A percentile compares a stretch with the other conserved stretches of the same genome.
Evolutionary conservation across 2,797 vertebrate genomes (phyloP).

Genomic region (Tapirus indicus): DNA sequence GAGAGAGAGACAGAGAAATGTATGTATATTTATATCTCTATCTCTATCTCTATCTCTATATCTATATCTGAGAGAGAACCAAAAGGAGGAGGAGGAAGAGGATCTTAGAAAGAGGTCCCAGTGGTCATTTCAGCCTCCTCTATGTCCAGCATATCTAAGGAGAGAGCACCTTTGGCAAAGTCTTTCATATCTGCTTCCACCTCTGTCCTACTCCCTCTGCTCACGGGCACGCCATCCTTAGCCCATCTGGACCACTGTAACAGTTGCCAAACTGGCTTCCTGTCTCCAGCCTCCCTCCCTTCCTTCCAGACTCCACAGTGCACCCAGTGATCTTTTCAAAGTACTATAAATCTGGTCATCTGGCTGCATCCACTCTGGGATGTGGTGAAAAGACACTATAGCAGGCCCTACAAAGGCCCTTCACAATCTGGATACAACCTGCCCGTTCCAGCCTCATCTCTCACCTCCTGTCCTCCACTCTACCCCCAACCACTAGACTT

Average conservation of each 20-base stretch:
- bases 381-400: neutral
- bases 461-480: neutral
- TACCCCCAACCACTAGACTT: neutral
- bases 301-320: neutral
- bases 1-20: neutral
- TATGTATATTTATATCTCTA: no score
- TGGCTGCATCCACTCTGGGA: neutral
- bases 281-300: neutral
- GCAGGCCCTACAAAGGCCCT: neutral
- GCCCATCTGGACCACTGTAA: neutral
- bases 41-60: no score
- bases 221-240: neutral
- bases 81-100: neutral
- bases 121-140: neutral
- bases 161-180: neutral
- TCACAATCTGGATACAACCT: neutral
- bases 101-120: neutral
- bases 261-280: neutral
- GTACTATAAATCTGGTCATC: neutral
- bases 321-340: conserved; percentile 8
- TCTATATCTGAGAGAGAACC: neutral
- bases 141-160: neutral
- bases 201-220: neutral
- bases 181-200: neutral
- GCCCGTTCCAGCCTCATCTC: neutral